phyloP scores from a whole-genome alignment of 2,113 vertebrate genomes.

The Leptobrachium leishanense region DNA sequence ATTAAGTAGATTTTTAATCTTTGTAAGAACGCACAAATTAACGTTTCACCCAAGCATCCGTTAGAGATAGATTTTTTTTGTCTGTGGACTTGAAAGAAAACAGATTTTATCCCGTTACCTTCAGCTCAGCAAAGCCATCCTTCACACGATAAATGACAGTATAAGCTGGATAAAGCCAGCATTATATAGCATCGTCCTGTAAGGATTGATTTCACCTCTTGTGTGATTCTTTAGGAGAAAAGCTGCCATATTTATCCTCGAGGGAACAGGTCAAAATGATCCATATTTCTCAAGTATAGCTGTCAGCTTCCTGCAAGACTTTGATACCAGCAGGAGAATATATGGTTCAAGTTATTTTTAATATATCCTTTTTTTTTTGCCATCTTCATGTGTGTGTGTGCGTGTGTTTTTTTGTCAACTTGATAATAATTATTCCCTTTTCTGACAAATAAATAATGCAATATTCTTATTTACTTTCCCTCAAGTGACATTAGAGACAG shows the following conservation, averaged over 20 bases:
- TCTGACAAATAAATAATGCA: too few species aligned
- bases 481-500: too few species aligned
- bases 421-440: too few species aligned
- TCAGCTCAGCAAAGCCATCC: constrained; percentile 9
- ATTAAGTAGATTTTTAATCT: too few species aligned
- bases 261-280: constrained; percentile 7
- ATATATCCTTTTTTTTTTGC: too few species aligned
- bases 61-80: not conserved
- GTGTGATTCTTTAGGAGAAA: constrained; percentile 26
- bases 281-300: not conserved
- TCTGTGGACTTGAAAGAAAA: not conserved
- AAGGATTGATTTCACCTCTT: constrained; percentile 23
- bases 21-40: too few species aligned
- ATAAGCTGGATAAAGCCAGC: not conserved
- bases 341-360: too few species aligned
- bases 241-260: not conserved
- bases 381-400: too few species aligned
- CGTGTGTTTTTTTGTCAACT: too few species aligned
- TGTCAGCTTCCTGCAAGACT: not conserved
- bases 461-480: too few species aligned
- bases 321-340: too few species aligned
- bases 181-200: constrained; percentile 19
- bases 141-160: constrained; percentile 6
- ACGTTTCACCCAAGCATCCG: not conserved
- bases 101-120: not conserved